Evolutionary conservation across 2,888 invertebrate species (phyloP).

Genomic region (Parascotia fuliginaria): DNA sequence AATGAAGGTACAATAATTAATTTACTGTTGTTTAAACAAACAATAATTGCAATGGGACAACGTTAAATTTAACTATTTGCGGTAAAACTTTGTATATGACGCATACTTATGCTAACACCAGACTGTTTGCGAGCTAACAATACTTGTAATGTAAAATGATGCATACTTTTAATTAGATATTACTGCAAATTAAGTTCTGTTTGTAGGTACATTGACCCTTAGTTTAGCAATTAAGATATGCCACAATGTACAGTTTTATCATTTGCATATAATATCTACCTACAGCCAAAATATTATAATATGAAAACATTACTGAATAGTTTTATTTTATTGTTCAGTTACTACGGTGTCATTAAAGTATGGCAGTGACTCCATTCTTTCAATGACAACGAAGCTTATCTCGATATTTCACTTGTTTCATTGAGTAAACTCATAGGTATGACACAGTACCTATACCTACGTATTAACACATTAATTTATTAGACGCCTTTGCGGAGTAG

Average conservation of each 20-base stretch:
- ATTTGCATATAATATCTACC: neutral
- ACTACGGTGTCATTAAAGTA: neutral
- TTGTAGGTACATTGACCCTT: neutral
- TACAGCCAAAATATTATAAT: no score
- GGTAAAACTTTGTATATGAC: constrained; percentile 19
- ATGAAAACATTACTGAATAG: neutral
- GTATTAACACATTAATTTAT: no score
- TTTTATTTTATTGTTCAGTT: neutral
- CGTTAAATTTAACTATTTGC: constrained; percentile 22
- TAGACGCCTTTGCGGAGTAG: no score
- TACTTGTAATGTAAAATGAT: constrained; percentile 29
- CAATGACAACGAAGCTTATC: neutral
- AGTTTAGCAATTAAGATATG: neutral
- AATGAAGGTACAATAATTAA: neutral
- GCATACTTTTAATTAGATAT: constrained; percentile 26
- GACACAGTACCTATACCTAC: no score
- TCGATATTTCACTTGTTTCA: no score
- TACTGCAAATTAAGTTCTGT: constrained; percentile 21
- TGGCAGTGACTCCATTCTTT: neutral
- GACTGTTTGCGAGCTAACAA: constrained; percentile 14
- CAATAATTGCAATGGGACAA: constrained; percentile 3
- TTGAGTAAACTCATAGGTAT: no score
- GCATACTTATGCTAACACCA: constrained; percentile 4
- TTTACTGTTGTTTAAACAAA: neutral
- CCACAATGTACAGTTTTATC: neutral